Conservation (phyloP, 2,113 vertebrate genomes). For the Microcebus ravelobensis region DNA sequence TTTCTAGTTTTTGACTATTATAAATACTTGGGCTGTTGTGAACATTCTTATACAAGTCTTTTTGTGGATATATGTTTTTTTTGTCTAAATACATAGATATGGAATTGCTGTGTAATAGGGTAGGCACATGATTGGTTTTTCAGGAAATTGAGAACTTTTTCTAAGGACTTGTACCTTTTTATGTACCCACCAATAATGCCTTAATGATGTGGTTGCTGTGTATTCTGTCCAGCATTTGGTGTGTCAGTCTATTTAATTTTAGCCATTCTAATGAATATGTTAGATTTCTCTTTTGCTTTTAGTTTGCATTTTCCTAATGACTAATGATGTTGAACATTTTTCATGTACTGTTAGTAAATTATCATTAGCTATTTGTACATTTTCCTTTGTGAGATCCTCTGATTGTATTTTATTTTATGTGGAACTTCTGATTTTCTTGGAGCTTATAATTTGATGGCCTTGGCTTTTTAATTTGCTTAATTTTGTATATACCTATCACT, state of each 20-base stretch:
- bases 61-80: background rate
- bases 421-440: background rate
- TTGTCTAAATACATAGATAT: background rate
- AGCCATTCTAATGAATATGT: constrained; percentile 10
- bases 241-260: constrained; percentile 38
- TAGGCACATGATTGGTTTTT: background rate
- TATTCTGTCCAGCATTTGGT: background rate
- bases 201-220: background rate
- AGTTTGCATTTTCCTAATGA: constrained; percentile 46
- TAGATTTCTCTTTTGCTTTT: constrained; percentile 47
- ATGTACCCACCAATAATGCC: background rate
- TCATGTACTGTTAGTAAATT: background rate
- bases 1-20: background rate
- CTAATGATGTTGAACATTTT: background rate
- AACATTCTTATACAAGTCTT: background rate
- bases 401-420: constrained; percentile 27
- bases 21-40: background rate
- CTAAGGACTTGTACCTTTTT: background rate
- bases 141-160: background rate
- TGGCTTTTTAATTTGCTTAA: constrained; percentile 13
- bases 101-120: background rate
- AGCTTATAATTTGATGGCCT: constrained; percentile 2
- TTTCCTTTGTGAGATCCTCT: background rate
- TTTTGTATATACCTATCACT: background rate
- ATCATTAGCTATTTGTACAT: constrained; percentile 11